These are phyloP conservation scores for Steinernema feltiae DNA, from an alignment of 1,140 invertebrate species.

Conservation along the genomic window DNA sequence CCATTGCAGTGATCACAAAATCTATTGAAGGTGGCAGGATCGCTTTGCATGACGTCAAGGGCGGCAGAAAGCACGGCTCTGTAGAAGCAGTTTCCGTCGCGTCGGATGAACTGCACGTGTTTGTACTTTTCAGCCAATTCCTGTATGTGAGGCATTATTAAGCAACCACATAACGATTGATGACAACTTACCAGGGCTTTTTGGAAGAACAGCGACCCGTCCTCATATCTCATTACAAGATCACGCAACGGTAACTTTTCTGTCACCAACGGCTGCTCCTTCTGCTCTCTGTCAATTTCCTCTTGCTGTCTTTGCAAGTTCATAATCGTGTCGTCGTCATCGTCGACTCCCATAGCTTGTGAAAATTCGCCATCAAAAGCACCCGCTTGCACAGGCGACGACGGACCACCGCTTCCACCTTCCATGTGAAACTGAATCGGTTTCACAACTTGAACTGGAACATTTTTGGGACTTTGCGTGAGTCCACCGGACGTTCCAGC, in stretches of 20 bases:
- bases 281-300: conserved; percentile 25
- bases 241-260: conserved; percentile 6
- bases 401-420: not conserved
- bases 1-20: conserved; percentile 16
- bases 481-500: not conserved
- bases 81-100: conserved; percentile 39
- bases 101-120: conserved; percentile 23
- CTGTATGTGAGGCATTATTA: too few species aligned
- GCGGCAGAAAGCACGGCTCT: conserved; percentile 24
- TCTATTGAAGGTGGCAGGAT: not conserved
- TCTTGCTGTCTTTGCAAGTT: conserved; percentile 15
- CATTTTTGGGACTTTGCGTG: too few species aligned
- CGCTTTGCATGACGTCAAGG: conserved; percentile 15
- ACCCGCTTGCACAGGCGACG: not conserved
- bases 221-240: not conserved
- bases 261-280: conserved; percentile 18
- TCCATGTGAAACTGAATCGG: conserved; percentile 11
- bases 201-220: conserved; percentile 1
- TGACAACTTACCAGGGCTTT: conserved; percentile 20
- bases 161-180: not conserved
- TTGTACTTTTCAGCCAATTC: conserved; percentile 21
- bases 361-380: not conserved
- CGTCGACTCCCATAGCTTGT: too few species aligned
- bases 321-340: not conserved
- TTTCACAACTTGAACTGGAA: not conserved